Evolutionary conservation across 2,797 vertebrate genomes (phyloP), one percentile per base, ranked within the genome.

Genomic region (Peromyscus attwateri): DNA sequence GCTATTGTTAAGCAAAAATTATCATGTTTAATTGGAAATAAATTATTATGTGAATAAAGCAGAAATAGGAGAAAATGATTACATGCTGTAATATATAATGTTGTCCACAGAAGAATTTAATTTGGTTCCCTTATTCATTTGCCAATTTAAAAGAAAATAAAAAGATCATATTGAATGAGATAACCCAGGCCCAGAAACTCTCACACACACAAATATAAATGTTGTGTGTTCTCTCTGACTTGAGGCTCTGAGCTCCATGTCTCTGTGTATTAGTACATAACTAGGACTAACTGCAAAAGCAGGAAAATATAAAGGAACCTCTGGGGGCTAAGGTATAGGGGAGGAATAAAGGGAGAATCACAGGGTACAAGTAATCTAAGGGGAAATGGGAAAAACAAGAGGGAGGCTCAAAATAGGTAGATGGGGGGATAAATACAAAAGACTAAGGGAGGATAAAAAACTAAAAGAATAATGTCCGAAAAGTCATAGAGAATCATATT

Each of bases 281-380:
- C n/a, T 80, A 79, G 9, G 1, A 80, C 49, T 55, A 80, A 55
- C 31, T 79, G 8, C 16, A 79, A 80, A 79, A 23, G 7, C 11
- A 81, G 19, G 10, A 37, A 13, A 37, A 9, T 7, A 57, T 25
- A 57, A 57, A 57, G 19, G 31, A 57, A 57, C 11, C 34, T 6
- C 27, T 37, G 10, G 34, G n/a, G 2, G 4, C 0, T 13, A 25
- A n/a, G 10, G 4, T 57, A n/a, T 57, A 55, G 6, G 2, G 17
- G 9, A 25, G 27, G 11, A 81, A 49, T 55, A 79, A 9, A n/a
- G 46, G 4, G 0, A 9, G 49, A n/a, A 57, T 25, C 52, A 57
- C 5, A 13, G 34, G 34, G 12, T 57, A 31, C 4, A 55, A 55
- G 21, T 21, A 2, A 81, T 81, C 19, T 3, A 21, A 12, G 10